These are phyloP conservation scores for Chloroclystis v-ata DNA, from an alignment of 2,888 invertebrate species.

Conservation along the genomic window DNA sequence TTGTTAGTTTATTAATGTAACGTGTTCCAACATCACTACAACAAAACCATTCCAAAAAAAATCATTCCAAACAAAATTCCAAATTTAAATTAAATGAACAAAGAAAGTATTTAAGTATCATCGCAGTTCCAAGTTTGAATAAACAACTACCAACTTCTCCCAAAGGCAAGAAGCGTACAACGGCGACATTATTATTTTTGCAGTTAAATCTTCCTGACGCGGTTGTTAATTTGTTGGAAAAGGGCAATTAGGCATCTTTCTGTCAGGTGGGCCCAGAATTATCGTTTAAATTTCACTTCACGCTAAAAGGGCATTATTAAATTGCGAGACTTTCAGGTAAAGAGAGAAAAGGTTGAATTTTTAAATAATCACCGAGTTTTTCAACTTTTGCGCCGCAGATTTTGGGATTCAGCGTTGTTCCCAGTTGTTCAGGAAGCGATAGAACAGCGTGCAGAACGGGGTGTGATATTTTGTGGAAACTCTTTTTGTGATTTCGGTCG, in stretches of 20 bases:
- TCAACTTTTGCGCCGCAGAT: slow-evolving; percentile 19
- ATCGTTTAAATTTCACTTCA: slow-evolving; percentile 51
- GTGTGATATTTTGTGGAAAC: slow-evolving; percentile 23
- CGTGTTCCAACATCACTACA: too few species aligned
- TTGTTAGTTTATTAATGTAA: too few species aligned
- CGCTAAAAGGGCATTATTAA: slow-evolving; percentile 47
- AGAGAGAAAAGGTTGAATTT: slow-evolving; percentile 53
- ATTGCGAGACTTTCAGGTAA: slow-evolving; percentile 49
- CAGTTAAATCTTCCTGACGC: slow-evolving; percentile 24
- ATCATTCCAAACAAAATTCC: too few species aligned
- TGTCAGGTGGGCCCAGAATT: slow-evolving; percentile 46
- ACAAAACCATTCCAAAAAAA: too few species aligned
- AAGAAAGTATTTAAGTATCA: too few species aligned
- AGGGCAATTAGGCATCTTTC: slow-evolving; percentile 49
- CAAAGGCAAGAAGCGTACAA: slow-evolving; percentile 21
- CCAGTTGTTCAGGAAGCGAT: slow-evolving; percentile 33
- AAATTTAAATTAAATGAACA: too few species aligned
- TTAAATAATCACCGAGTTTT: slow-evolving; percentile 37
- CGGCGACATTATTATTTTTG: slow-evolving; percentile 18
- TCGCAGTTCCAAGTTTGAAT: slow-evolving; percentile 6
- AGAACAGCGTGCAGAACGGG: slow-evolving; percentile 43
- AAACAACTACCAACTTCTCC: background rate
- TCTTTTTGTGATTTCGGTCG: slow-evolving; percentile 25
- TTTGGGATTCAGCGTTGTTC: slow-evolving; percentile 24
- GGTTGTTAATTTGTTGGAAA: slow-evolving; percentile 45